Conservation (phyloP, 2,888 invertebrate species). For the Clistopyga incitator region DNA sequence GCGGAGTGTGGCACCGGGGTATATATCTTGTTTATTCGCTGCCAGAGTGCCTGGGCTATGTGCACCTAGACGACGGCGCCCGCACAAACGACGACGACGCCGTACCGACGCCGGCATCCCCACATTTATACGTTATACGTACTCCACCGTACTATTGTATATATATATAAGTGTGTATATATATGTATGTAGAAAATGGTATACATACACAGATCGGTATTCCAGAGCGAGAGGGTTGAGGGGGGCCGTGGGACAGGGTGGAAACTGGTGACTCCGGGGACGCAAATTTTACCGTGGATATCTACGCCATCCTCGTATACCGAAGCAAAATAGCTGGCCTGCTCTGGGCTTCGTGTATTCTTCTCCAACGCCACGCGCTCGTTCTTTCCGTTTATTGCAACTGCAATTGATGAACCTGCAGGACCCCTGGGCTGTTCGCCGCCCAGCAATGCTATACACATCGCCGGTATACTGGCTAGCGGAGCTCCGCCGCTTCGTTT, state of each 20-base stretch:
- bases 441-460: slow-evolving; percentile 27
- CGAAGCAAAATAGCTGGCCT: slow-evolving; percentile 73
- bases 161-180: neutral
- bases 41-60: slow-evolving; percentile 71
- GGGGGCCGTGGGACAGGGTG: slow-evolving; percentile 56
- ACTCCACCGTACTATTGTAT: slow-evolving; percentile 28
- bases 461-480: slow-evolving; percentile 6
- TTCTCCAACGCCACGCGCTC: slow-evolving; percentile 65
- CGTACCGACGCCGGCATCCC: slow-evolving; percentile 42
- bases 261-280: slow-evolving; percentile 72
- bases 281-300: slow-evolving; percentile 69
- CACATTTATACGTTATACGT: slow-evolving; percentile 48
- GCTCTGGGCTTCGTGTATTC: slow-evolving; percentile 73
- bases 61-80: slow-evolving; percentile 68
- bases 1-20: slow-evolving; percentile 76
- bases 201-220: slow-evolving; percentile 64
- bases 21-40: slow-evolving; percentile 81
- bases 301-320: slow-evolving; percentile 66
- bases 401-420: slow-evolving; percentile 73
- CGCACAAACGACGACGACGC: slow-evolving; percentile 48
- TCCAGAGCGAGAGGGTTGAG: slow-evolving; percentile 55
- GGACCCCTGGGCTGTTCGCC: slow-evolving; percentile 49
- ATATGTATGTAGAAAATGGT: neutral
- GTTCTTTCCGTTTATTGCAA: slow-evolving; percentile 74
- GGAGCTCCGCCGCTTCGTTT: slow-evolving; percentile 46